Base-by-base conservation (phyloP, 2,797 vertebrate species). In the Momotus momota region DNA sequence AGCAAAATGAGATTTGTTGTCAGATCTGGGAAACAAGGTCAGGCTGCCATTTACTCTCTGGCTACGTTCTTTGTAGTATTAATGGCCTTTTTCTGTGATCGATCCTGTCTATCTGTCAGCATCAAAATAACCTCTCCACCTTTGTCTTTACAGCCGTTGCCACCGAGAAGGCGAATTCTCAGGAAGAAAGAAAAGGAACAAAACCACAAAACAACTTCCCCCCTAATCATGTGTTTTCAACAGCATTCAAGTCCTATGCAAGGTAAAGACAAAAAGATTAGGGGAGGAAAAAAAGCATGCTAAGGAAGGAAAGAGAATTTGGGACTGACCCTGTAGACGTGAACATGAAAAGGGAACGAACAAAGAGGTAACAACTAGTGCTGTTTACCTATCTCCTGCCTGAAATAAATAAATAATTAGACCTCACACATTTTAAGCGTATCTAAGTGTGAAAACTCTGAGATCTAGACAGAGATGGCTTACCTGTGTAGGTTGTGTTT, bases 401-500 rank as follows among this genome's bases (percentile, higher is more conserved):
- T 19, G 52, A 31, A 35, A 27, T 5, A 0, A 33, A 4, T 49
- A 49, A 49, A 14, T 26, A 22, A 20, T 15, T n/a, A 40, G 16
- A 18, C 15, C 21, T 78, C 31, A 17, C 14, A 17, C 1, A 1
- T 40, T 10, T 61, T 21, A 25, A 83, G 19, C 40, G 19, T 22
- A 2, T 7, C 4, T 20, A 29, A n/a, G 54, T 18, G 31, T 45
- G 26, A 31, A 35, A 46, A 16, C 35, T 14, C 31, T 7, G 51
- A 58, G 12, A 15, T 26, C 10, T 21, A 41, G 81, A 22, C 3
- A 19, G 62, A 40, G 79, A 7, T 55, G 52, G 26, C 97, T 97
- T 94, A 98, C 97, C 95, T 46, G 1, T 2, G 81, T 97, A 98
- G 61, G 12, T 31, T 4, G 2, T 81, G 64, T 85, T 88, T 61